These are phyloP conservation scores for Nansenia antarctica DNA, from an alignment of 2,113 vertebrate genomes.

Conservation along the genomic window DNA sequence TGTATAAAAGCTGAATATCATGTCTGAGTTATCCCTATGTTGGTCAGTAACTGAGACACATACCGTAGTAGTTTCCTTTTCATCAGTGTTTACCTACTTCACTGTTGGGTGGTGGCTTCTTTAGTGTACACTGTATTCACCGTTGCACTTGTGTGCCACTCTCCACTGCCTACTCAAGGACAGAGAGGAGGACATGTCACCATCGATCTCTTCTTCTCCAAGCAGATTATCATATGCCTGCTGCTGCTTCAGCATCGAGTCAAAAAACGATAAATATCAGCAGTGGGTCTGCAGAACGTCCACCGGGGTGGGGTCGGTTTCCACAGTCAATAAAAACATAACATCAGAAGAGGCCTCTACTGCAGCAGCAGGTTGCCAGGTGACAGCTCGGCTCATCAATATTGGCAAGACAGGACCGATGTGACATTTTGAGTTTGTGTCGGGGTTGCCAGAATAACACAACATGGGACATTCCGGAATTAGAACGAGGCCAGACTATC, in stretches of 20 bases:
- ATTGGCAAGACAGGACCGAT: slow-evolving; percentile 8
- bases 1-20: background rate
- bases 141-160: background rate
- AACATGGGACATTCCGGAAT: slow-evolving; percentile 18
- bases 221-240: slow-evolving; percentile 35
- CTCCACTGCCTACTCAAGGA: slow-evolving; percentile 21
- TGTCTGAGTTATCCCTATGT: background rate
- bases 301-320: slow-evolving; percentile 5
- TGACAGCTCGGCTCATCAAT: slow-evolving; percentile 50
- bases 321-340: slow-evolving; percentile 45
- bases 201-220: slow-evolving; percentile 11
- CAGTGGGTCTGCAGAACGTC: background rate
- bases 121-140: background rate
- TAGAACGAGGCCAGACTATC: slow-evolving; percentile 59
- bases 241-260: slow-evolving; percentile 37
- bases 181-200: slow-evolving; percentile 23
- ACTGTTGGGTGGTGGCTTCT: background rate
- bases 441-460: slow-evolving; percentile 40
- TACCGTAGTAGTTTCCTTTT: background rate
- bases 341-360: background rate
- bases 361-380: slow-evolving; percentile 9
- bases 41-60: background rate
- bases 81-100: too few species aligned
- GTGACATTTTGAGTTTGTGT: slow-evolving; percentile 31
- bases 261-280: slow-evolving; percentile 32